Percentiles rank a stretch among this genome's conserved stretches.
Evolutionary conservation across 2,888 invertebrate genomes (phyloP).

Genomic region (Netelia melanura): DNA sequence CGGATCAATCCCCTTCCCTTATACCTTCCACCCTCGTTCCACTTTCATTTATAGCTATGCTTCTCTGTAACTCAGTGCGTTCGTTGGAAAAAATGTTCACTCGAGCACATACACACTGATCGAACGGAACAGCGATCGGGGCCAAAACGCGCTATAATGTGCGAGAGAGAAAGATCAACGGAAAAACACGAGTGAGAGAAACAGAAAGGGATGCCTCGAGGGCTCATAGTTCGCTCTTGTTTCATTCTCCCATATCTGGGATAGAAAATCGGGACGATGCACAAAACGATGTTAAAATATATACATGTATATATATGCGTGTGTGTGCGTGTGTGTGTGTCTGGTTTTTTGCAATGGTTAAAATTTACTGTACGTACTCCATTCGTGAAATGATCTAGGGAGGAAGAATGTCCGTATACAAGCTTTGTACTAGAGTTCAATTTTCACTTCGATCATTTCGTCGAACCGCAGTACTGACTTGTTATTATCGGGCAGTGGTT

Average conservation of each 20-base stretch:
- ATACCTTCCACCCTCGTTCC: slow-evolving; percentile 1
- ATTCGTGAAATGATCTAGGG: slow-evolving; percentile 44
- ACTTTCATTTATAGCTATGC: slow-evolving; percentile 24
- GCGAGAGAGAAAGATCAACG: background rate
- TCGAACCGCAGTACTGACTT: slow-evolving; percentile 2
- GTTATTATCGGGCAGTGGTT: background rate
- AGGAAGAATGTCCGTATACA: background rate
- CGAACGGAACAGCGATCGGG: slow-evolving; percentile 35
- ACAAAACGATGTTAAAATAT: slow-evolving; percentile 1
- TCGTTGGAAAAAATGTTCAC: slow-evolving; percentile 30
- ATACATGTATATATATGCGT: background rate
- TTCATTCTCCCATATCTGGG: slow-evolving; percentile 41
- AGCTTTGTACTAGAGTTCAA: background rate
- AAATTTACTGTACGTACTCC: slow-evolving; percentile 24
- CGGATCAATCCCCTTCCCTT: slow-evolving; percentile 2
- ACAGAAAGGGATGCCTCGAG: slow-evolving; percentile 20
- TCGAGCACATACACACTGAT: slow-evolving; percentile 39
- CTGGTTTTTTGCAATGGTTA: slow-evolving; percentile 24
- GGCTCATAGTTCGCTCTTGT: slow-evolving; percentile 8
- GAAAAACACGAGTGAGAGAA: background rate
- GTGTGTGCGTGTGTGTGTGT: background rate
- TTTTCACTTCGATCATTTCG: slow-evolving; percentile 36
- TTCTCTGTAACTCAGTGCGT: slow-evolving; percentile 15
- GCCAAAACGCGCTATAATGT: slow-evolving; percentile 1
- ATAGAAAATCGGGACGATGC: slow-evolving; percentile 35